Conservation (phyloP, 2,113 vertebrate species). For the Scytalopus superciliaris region DNA sequence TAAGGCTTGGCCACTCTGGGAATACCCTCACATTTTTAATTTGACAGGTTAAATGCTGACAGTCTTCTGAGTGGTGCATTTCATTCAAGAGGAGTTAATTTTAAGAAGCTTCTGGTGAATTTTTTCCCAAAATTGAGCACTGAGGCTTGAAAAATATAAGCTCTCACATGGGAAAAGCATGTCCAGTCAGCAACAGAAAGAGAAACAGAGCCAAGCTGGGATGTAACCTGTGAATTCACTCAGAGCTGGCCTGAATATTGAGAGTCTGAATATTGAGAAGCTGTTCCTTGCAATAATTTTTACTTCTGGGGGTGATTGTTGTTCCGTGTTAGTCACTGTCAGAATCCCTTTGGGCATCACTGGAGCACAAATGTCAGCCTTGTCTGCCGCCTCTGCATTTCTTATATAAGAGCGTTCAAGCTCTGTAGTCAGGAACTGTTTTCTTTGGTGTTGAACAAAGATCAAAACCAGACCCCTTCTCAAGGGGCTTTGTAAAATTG, state of each 20-base stretch:
- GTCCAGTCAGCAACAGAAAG: not conserved
- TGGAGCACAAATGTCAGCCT: not conserved
- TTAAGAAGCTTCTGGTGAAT: not conserved
- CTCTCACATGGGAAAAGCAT: not conserved
- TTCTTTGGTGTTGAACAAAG: not conserved
- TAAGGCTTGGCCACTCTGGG: not conserved
- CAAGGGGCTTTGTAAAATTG: not conserved
- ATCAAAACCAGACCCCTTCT: not conserved
- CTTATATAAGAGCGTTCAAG: not conserved
- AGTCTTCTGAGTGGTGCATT: not conserved
- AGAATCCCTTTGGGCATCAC: not conserved
- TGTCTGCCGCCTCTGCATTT: not conserved
- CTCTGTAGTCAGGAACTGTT: not conserved
- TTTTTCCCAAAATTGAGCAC: not conserved
- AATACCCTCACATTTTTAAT: slow-evolving; percentile 10
- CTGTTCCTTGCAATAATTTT: not conserved
- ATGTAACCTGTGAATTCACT: not conserved
- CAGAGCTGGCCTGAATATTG: not conserved
- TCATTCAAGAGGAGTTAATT: not conserved
- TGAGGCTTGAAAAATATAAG: not conserved
- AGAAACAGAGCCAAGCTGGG: not conserved
- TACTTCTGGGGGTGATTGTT: not conserved
- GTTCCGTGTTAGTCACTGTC: not conserved
- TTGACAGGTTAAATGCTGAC: not conserved
- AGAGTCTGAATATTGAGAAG: not conserved